Evolutionary conservation across 2,113 vertebrate genomes (phyloP).

Genomic region (Pseudopodoces humilis): DNA sequence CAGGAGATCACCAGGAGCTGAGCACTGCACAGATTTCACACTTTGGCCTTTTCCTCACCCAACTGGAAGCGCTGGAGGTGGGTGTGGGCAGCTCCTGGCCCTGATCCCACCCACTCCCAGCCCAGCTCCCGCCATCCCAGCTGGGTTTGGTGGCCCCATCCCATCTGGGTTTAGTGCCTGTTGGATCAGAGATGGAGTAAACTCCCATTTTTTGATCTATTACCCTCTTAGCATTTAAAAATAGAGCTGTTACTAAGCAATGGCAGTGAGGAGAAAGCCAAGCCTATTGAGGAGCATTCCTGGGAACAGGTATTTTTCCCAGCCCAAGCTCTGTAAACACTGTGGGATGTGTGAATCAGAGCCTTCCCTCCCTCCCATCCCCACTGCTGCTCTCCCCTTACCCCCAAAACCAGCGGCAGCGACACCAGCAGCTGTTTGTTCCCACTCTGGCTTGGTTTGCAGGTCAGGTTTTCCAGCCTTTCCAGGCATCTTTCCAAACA

Average conservation of each 20-base stretch:
- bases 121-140: not conserved
- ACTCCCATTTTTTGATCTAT: not conserved
- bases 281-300: not conserved
- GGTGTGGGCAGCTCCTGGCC: not conserved
- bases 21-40: fast-evolving
- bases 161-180: fast-evolving
- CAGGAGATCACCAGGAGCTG: not conserved
- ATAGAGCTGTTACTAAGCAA: constrained; percentile 58
- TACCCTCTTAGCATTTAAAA: constrained; percentile 44
- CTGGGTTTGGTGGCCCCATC: too few relatives aligned
- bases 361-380: not conserved
- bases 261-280: not conserved
- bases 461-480: not conserved
- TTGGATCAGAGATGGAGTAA: not conserved
- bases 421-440: not conserved
- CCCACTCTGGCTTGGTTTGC: not conserved
- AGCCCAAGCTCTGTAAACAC: not conserved
- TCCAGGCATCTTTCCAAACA: not conserved
- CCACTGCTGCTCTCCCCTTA: not conserved
- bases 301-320: constrained; percentile 54
- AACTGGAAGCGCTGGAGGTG: fast-evolving
- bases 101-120: fast-evolving
- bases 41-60: not conserved
- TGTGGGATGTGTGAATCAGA: constrained; percentile 51
- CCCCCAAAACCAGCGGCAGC: not conserved